phyloP scores from a whole-genome alignment of 2,113 vertebrate species.

The Oreochromis aureus region DNA sequence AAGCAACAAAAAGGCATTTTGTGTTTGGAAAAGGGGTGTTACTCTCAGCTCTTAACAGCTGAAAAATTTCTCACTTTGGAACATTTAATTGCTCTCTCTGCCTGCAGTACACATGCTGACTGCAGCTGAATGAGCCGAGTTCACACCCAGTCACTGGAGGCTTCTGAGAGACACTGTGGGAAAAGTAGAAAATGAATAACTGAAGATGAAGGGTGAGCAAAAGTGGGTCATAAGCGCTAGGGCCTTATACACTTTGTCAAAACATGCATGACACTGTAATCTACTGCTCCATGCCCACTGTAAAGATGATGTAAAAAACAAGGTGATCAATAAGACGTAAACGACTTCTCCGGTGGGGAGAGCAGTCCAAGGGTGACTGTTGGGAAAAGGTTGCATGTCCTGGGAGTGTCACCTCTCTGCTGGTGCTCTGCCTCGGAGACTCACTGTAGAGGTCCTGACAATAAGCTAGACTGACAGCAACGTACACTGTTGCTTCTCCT shows the following conservation, averaged over 20 bases:
- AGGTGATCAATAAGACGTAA: background rate
- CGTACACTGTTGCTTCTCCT: background rate
- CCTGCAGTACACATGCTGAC: background rate
- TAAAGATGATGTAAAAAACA: background rate
- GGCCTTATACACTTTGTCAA: background rate
- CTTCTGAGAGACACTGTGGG: background rate
- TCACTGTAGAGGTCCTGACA: background rate
- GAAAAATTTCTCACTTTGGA: background rate
- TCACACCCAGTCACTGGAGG: background rate
- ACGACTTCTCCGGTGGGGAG: background rate
- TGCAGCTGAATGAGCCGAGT: background rate
- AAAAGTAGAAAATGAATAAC: background rate
- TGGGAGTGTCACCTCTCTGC: constrained; percentile 25
- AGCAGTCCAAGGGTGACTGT: background rate
- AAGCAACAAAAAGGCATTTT: background rate
- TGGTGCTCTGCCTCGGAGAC: constrained; percentile 23
- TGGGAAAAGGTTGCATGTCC: constrained; percentile 29
- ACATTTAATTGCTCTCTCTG: constrained; percentile 1
- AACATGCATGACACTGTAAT: background rate
- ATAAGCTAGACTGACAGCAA: constrained; percentile 42
- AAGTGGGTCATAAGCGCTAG: background rate
- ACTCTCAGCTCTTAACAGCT: constrained; percentile 8
- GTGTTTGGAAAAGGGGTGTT: background rate
- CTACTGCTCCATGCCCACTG: background rate
- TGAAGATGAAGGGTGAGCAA: background rate